Evolutionary conservation across 2,888 invertebrate genomes (phyloP).

Genomic region (Amiota mariae): DNA sequence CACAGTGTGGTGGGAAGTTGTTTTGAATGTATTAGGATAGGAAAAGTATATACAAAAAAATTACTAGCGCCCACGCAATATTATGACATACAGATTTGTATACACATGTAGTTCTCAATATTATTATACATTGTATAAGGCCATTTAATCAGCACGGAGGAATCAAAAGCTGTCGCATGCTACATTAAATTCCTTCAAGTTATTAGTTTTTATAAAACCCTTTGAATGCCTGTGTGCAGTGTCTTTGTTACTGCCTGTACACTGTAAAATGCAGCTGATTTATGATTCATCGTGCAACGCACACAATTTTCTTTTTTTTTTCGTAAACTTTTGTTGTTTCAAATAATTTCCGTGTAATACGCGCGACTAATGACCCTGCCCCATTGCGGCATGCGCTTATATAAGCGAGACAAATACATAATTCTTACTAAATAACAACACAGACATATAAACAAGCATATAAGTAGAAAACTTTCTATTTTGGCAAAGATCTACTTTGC

Average conservation of each 20-base stretch:
- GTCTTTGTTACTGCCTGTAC: not conserved
- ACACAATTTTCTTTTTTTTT: not conserved
- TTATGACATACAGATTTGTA: not conserved
- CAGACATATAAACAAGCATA: not conserved
- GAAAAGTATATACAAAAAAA: not conserved
- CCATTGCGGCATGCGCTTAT: slow-evolving; percentile 46
- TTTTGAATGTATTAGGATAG: not conserved
- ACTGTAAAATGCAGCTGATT: slow-evolving; percentile 14
- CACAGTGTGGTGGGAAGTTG: not conserved
- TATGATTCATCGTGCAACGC: slow-evolving; percentile 11
- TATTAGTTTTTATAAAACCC: too few species aligned
- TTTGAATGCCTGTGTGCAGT: too few species aligned
- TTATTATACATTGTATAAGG: too few species aligned
- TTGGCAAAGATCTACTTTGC: slow-evolving; percentile 34
- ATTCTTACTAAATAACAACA: slow-evolving; percentile 4
- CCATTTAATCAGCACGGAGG: too few species aligned
- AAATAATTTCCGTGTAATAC: slow-evolving; percentile 31
- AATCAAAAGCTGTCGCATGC: too few species aligned
- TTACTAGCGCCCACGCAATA: slow-evolving; percentile 18
- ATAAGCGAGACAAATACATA: slow-evolving; percentile 8
- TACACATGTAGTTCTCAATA: too few species aligned
- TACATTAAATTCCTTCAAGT: too few species aligned
- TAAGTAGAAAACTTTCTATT: not conserved
- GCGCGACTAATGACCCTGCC: slow-evolving; percentile 64
- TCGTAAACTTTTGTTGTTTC: slow-evolving; percentile 1